Evolutionary conservation across 2,113 vertebrate genomes (phyloP), one percentile per base, ranked within the genome.

Genomic region (Mungos mungo): DNA sequence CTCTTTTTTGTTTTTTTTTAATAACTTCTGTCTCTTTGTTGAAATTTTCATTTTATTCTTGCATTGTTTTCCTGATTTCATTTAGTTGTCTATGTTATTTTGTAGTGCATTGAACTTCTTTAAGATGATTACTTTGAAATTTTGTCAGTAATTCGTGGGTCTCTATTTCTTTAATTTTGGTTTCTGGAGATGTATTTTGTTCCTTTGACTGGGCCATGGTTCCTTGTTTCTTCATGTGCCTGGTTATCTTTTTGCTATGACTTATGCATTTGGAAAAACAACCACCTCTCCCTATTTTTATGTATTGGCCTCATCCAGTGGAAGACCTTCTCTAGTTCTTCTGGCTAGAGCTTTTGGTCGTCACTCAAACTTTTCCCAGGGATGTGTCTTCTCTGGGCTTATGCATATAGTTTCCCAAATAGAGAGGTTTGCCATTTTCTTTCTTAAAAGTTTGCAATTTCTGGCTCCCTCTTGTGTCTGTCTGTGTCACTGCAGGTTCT

Each of bases 121-220:
- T 52, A 69, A 60, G 25, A 79, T 54, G 16, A 74, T 76, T 68
- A 45, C 71, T 91, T 85, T 76, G 68, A 90, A 57, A 85, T 91
- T 85, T 74, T 82, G 14, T 91, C 63, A 57, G 19, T 93, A 76
- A 65, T 45, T 91, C 18, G 45, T 16, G 12, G 15, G 68, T 84
- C 4, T 92, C 80, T 72, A 41, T 77, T 95, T 87, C 60, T 77
- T 82, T 83, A 71, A 38, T 35, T 6, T 77, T 15, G 5, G 31
- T 72, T 90, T 88, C 41, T 81, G 7, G 50, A 85, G 87, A 93
- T 52, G 95, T 77, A 86, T 89, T 88, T 92, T 84, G 1, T 72
- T 91, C 8, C 15, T 72, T 95, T 85, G 69, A 68, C 47, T 69
- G 72, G 27, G 14, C 7, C 12, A 5, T 57, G 11, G 54, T 93